Percentiles rank a stretch among this genome's conserved stretches.
These are phyloP conservation scores for Lepisosteus osseus DNA, from an alignment of 2,113 vertebrate genomes.

Conservation along the genomic window DNA sequence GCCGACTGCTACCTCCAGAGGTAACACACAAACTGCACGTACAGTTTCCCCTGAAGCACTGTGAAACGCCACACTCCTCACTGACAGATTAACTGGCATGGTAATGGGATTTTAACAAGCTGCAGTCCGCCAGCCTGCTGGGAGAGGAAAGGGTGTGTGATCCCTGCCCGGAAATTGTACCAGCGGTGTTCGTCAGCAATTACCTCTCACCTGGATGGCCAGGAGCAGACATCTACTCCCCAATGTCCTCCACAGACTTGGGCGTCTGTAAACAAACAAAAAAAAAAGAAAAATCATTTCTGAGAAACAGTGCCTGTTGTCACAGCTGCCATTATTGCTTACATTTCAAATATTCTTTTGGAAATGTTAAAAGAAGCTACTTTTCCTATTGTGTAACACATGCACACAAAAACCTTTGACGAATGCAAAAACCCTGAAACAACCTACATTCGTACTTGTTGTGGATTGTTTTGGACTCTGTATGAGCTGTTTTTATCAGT, in stretches of 20 bases:
- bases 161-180: neutral
- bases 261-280: neutral
- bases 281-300: neutral
- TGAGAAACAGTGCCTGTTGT: too few relatives aligned
- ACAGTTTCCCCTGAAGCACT: neutral
- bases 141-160: neutral
- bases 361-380: too few relatives aligned
- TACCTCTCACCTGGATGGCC: neutral
- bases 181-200: neutral
- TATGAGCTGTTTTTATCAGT: too few relatives aligned
- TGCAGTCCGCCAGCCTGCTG: neutral
- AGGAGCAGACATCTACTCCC: neutral
- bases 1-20: neutral
- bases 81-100: neutral
- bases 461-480: too few relatives aligned
- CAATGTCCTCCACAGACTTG: neutral
- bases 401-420: too few relatives aligned
- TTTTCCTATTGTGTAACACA: too few relatives aligned
- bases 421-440: too few relatives aligned
- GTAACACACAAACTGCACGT: neutral
- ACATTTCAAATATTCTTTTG: too few relatives aligned
- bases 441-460: too few relatives aligned
- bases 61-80: neutral
- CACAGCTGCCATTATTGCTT: too few relatives aligned
- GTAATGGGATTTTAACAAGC: conserved; percentile 2